These are phyloP conservation scores for Etheostoma cragini DNA, from an alignment of 2,113 vertebrate species.

Conservation along the genomic window DNA sequence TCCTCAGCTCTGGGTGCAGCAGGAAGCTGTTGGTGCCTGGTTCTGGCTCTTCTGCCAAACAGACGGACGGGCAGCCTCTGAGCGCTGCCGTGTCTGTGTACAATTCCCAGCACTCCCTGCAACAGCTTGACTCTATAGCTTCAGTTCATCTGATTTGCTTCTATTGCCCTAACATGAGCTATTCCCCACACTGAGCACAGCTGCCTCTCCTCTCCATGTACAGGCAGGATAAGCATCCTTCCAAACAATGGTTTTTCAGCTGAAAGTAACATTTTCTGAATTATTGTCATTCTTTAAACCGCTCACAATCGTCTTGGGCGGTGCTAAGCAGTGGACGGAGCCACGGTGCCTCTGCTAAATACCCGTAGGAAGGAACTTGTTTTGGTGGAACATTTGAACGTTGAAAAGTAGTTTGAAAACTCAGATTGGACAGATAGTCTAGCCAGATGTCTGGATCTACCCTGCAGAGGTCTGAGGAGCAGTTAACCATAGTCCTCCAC, in stretches of 20 bases:
- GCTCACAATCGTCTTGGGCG: too few species aligned
- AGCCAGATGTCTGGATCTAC: too few species aligned
- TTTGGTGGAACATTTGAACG: too few species aligned
- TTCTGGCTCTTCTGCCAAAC: not conserved
- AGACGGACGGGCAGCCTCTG: slow-evolving; percentile 19
- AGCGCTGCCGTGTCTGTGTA: not conserved
- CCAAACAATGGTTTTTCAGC: slow-evolving; percentile 6
- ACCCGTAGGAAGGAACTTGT: too few species aligned
- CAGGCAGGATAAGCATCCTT: slow-evolving; percentile 7
- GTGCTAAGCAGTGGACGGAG: too few species aligned
- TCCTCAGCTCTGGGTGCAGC: slow-evolving; percentile 19
- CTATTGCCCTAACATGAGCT: slow-evolving; percentile 4
- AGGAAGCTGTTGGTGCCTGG: slow-evolving; percentile 18
- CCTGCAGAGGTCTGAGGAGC: too few species aligned
- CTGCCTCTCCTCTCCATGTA: slow-evolving; percentile 5
- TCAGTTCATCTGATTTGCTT: slow-evolving; percentile 37
- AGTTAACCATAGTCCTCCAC: too few species aligned
- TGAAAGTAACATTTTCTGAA: too few species aligned
- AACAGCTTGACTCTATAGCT: slow-evolving; percentile 13
- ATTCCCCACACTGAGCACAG: not conserved
- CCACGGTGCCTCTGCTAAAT: too few species aligned
- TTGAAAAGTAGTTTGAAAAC: too few species aligned
- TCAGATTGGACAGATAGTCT: too few species aligned
- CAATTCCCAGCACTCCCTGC: slow-evolving; percentile 23
- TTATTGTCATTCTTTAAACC: too few species aligned